A percentile compares a stretch with the other conserved stretches of the same genome.
These are phyloP conservation scores for Kryptopterus vitreolus DNA, from an alignment of 2,797 vertebrate genomes.

Conservation along the genomic window DNA sequence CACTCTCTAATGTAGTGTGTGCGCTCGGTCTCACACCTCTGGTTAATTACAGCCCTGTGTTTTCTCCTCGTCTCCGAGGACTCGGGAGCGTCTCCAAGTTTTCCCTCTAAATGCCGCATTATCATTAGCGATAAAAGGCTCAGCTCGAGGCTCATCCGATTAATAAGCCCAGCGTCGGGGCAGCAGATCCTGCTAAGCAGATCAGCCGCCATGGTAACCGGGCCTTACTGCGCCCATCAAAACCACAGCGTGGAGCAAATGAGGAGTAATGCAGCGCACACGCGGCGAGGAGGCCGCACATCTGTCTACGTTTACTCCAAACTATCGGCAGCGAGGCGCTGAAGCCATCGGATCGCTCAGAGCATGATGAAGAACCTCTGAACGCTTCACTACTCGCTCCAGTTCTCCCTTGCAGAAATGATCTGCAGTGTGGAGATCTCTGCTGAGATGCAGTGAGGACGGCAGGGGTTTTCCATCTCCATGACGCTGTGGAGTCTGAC, in stretches of 20 bases:
- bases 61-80: neutral
- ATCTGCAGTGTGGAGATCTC: neutral
- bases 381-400: neutral
- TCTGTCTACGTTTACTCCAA: neutral
- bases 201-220: constrained; percentile 62
- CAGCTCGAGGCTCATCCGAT: constrained; percentile 59
- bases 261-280: constrained; percentile 31
- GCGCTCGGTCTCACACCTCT: neutral
- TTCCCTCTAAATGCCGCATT: neutral
- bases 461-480: neutral
- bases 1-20: neutral
- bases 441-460: neutral
- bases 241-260: constrained; percentile 41
- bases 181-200: constrained; percentile 57
- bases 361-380: neutral
- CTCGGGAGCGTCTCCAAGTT: neutral
- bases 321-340: neutral
- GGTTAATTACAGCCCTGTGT: neutral
- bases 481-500: constrained; percentile 64
- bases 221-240: constrained; percentile 37
- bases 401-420: neutral
- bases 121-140: constrained; percentile 13
- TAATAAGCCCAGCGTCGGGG: constrained; percentile 61
- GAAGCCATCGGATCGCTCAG: neutral
- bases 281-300: neutral